A percentile compares a stretch with the other conserved stretches of the same genome.
Evolutionary conservation across 2,797 vertebrate genomes (phyloP).

Genomic region (Muscicapa comitata): DNA sequence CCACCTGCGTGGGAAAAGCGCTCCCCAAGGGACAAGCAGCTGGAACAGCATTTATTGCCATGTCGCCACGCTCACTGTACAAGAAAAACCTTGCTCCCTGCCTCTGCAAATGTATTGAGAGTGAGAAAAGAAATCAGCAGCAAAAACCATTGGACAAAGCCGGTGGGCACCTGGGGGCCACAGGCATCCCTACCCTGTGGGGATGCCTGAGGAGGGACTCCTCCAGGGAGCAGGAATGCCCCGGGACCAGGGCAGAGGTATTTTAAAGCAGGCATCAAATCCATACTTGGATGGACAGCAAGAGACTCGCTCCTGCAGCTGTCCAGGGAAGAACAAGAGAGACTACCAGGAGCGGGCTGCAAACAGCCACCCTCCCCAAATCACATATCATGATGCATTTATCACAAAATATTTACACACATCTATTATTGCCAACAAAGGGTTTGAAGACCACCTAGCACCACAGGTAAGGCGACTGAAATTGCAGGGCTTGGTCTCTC

Average conservation of each 20-base stretch:
- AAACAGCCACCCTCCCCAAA: neutral
- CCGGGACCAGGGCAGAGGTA: constrained; percentile 68
- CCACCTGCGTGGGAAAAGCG: neutral
- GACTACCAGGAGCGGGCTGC: neutral
- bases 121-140: neutral
- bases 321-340: constrained; percentile 48
- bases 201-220: neutral
- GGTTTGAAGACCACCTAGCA: neutral
- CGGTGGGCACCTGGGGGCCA: fast-evolving
- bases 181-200: neutral
- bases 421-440: constrained; percentile 4
- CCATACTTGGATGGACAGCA: constrained; percentile 64
- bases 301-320: constrained; percentile 70
- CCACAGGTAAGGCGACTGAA: neutral
- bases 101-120: neutral
- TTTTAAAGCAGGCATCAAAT: constrained; percentile 69
- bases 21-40: neutral
- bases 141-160: neutral
- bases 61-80: neutral
- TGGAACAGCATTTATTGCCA: constrained; percentile 26
- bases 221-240: constrained; percentile 60
- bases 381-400: neutral
- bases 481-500: neutral
- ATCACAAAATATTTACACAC: neutral
- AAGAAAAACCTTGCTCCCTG: neutral